Conservation (phyloP, 37 sponge, comb jelly and placozoan genomes). For the Dysidea cf. avara region DNA sequence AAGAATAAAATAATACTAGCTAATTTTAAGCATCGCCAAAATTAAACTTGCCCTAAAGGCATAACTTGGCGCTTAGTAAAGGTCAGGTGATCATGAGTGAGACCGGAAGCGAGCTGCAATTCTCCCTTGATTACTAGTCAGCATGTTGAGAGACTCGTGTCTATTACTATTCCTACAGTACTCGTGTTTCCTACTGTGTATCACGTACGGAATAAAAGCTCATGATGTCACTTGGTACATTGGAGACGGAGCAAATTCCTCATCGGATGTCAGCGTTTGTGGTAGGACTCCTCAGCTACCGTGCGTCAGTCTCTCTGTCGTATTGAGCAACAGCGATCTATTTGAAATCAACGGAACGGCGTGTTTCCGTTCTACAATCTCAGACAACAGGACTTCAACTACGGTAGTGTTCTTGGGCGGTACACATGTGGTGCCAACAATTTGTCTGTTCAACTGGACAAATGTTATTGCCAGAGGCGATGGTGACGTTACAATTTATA, state of each 20-base stretch:
- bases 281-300: conserved; percentile 21
- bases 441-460: conserved; percentile 48
- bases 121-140: no score
- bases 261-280: conserved; percentile 24
- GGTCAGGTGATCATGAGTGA: no score
- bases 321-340: conserved; percentile 13
- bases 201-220: no score
- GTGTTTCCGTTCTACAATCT: not conserved
- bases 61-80: no score
- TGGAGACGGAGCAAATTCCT: no score
- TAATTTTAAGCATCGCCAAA: no score
- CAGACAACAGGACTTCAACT: conserved; percentile 25
- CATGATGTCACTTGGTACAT: conserved; percentile 49
- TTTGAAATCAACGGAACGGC: conserved; percentile 2
- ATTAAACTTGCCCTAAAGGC: no score
- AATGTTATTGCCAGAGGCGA: conserved; percentile 31
- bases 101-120: no score
- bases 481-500: conserved; percentile 7
- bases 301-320: conserved; percentile 32
- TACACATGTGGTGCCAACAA: conserved; percentile 1
- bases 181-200: no score
- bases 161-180: no score
- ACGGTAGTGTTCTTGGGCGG: conserved; percentile 35
- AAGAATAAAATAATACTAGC: no score
- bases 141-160: no score